A percentile compares a stretch with the other conserved stretches of the same genome.
These are phyloP conservation scores for Eira barbara DNA, from an alignment of 2,113 vertebrate species.

Conservation along the genomic window DNA sequence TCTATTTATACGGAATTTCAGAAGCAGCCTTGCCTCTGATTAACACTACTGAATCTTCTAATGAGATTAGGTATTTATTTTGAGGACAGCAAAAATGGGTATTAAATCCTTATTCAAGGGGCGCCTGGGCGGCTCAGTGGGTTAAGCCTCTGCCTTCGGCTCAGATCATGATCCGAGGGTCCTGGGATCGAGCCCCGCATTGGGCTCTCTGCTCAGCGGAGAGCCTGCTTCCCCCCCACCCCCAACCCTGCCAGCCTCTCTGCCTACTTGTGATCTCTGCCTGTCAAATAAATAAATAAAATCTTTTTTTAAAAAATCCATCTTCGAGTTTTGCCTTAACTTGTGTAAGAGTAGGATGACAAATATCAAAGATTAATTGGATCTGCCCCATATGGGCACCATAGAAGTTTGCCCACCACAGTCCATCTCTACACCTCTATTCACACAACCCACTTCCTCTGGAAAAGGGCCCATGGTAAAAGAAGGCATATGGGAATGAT, in stretches of 20 bases:
- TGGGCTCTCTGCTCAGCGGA: no score
- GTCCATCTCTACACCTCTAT: slow-evolving; percentile 25
- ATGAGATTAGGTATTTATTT: background rate
- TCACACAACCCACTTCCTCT: slow-evolving; percentile 61
- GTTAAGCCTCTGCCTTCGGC: no score
- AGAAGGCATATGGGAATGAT: slow-evolving; percentile 54
- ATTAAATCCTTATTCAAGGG: background rate
- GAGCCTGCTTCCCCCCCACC: no score
- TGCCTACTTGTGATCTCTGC: no score
- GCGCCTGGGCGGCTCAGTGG: no score
- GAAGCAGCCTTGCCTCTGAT: slow-evolving; percentile 28
- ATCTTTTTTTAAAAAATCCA: background rate
- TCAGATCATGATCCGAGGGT: no score
- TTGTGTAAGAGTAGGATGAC: background rate
- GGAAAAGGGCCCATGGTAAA: slow-evolving; percentile 47
- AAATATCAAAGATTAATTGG: slow-evolving; percentile 1
- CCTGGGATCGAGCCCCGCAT: no score
- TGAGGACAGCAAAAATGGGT: slow-evolving; percentile 14
- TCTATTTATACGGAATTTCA: background rate
- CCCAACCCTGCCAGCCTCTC: no score
- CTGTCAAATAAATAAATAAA: no score
- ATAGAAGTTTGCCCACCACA: slow-evolving; percentile 54
- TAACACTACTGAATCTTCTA: slow-evolving; percentile 4
- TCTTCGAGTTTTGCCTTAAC: slow-evolving; percentile 13
- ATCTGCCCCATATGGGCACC: slow-evolving; percentile 15